phyloP scores from a whole-genome alignment of 2,113 vertebrate genomes.

The Alosa alosa region DNA sequence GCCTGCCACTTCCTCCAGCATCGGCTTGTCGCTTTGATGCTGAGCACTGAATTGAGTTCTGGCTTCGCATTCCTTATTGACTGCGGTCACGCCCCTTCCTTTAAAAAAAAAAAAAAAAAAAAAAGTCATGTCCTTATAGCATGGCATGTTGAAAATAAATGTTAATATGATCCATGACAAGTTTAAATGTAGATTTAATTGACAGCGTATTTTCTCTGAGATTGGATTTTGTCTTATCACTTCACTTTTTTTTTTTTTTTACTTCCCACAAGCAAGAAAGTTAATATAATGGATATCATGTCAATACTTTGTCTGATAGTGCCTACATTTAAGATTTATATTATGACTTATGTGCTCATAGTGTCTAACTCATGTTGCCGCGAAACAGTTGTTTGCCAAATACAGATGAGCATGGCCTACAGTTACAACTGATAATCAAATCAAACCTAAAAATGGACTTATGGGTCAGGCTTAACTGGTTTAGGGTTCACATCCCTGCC shows the following conservation, averaged over 20 bases:
- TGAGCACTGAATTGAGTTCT: not conserved
- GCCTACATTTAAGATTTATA: conserved; percentile 26
- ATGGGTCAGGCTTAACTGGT: too few relatives aligned
- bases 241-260: too few relatives aligned
- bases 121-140: not conserved
- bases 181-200: not conserved
- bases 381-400: not conserved
- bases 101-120: too few relatives aligned
- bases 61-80: not conserved
- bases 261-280: not conserved
- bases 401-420: not conserved
- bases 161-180: too few relatives aligned
- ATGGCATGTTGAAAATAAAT: not conserved
- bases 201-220: not conserved
- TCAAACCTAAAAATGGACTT: not conserved
- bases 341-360: conserved; percentile 7
- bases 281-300: too few relatives aligned
- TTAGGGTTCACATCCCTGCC: not conserved
- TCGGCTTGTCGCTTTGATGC: not conserved
- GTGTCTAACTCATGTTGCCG: not conserved
- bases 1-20: not conserved
- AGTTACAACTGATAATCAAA: not conserved
- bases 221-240: too few relatives aligned
- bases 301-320: not conserved
- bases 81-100: not conserved